phyloP scores from a whole-genome alignment of 2,888 invertebrate genomes.

The Andrena camellia region DNA sequence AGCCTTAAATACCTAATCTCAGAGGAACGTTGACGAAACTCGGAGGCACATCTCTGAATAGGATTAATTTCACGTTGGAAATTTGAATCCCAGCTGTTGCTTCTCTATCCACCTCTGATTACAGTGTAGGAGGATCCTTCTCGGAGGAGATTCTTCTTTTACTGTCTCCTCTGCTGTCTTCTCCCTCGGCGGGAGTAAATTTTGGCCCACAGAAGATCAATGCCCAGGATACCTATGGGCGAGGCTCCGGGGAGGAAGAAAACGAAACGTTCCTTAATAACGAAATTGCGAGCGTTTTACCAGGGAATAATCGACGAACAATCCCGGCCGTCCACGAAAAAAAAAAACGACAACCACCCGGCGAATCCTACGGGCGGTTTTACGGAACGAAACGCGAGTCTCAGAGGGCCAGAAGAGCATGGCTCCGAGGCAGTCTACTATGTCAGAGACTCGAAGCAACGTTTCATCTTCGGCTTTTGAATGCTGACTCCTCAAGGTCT shows the following conservation, averaged over 20 bases:
- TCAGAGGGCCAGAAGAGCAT: conserved; percentile 48
- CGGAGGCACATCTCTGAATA: no score
- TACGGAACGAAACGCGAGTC: conserved; percentile 57
- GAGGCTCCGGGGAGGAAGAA: conserved; percentile 8
- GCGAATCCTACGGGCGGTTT: conserved; percentile 50
- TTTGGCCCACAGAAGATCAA: not conserved
- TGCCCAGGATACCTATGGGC: conserved; percentile 7
- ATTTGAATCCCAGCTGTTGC: no score
- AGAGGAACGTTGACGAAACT: no score
- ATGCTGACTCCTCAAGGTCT: conserved; percentile 72
- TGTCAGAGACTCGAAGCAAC: conserved; percentile 54
- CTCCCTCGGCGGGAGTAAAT: not conserved
- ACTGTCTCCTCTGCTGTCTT: not conserved
- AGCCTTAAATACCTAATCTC: no score
- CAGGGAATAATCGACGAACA: conserved; percentile 47
- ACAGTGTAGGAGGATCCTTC: no score
- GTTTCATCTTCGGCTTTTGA: conserved; percentile 73
- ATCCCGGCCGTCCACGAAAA: conserved; percentile 42
- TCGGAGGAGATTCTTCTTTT: not conserved
- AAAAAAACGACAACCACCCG: conserved; percentile 31
- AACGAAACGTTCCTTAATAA: conserved; percentile 42
- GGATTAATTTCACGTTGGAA: no score
- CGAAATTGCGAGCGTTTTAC: conserved; percentile 56
- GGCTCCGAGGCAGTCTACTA: conserved; percentile 66
- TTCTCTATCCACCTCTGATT: no score